Evolutionary conservation across 2,113 vertebrate species (phyloP).

Genomic region (Mobula hypostoma): DNA sequence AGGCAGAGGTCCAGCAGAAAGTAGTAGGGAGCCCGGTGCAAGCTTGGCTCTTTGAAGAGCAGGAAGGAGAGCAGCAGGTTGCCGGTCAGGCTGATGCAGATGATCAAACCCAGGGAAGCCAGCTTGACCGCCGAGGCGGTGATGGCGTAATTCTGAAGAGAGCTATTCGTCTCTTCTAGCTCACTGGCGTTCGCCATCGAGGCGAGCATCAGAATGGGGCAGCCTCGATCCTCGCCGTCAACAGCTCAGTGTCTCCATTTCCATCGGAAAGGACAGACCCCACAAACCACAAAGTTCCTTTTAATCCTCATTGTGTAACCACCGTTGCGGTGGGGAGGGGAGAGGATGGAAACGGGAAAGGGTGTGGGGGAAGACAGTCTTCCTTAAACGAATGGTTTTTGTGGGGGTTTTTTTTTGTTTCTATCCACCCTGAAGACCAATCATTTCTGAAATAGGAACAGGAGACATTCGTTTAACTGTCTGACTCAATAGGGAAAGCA

Average conservation of each 20-base stretch:
- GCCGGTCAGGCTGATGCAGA: slow-evolving; percentile 76
- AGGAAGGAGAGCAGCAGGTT: slow-evolving; percentile 79
- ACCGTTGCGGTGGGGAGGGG: not conserved
- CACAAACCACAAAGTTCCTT: slow-evolving; percentile 17
- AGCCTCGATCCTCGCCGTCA: slow-evolving; percentile 36
- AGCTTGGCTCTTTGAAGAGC: slow-evolving; percentile 78
- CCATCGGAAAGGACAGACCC: slow-evolving; percentile 25
- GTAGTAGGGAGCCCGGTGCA: slow-evolving; percentile 86
- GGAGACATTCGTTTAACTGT: slow-evolving; percentile 21
- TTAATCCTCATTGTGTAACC: not conserved
- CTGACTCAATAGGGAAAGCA: not conserved
- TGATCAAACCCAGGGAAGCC: slow-evolving; percentile 80
- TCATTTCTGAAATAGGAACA: slow-evolving; percentile 30
- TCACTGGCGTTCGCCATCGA: slow-evolving; percentile 82
- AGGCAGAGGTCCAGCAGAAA: slow-evolving; percentile 88
- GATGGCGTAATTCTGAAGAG: slow-evolving; percentile 67
- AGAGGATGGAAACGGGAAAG: too few species aligned
- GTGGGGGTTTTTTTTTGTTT: not conserved
- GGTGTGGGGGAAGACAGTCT: too few species aligned
- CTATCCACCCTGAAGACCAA: slow-evolving; percentile 20
- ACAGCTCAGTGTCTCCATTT: slow-evolving; percentile 17
- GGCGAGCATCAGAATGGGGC: slow-evolving; percentile 48
- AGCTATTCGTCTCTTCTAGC: slow-evolving; percentile 67
- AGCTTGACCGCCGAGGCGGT: slow-evolving; percentile 74
- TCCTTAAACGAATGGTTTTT: not conserved